Conservation (phyloP, 2,888 invertebrate species). For the Drosophila nigritarsus region DNA sequence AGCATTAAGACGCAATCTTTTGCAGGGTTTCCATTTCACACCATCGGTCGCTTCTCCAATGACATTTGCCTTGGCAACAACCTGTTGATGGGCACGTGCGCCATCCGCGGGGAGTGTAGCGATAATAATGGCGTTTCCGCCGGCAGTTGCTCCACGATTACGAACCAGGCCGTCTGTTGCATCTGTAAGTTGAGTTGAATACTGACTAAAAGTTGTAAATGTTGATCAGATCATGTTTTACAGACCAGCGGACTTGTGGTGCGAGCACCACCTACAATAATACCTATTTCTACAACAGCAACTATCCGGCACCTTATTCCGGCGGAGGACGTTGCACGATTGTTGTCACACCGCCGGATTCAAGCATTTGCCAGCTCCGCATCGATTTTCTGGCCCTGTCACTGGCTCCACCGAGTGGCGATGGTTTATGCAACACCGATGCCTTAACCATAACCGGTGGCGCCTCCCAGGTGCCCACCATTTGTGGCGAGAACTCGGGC, state of each 20-base stretch:
- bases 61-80: slow-evolving; percentile 89
- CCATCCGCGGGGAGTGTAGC: slow-evolving; percentile 90
- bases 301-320: slow-evolving; percentile 89
- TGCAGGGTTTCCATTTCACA: slow-evolving; percentile 89
- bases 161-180: slow-evolving; percentile 92
- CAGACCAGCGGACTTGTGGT: slow-evolving; percentile 91
- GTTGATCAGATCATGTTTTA: neutral
- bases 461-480: slow-evolving; percentile 88
- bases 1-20: neutral
- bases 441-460: slow-evolving; percentile 90
- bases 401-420: slow-evolving; percentile 89
- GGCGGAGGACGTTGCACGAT: slow-evolving; percentile 90
- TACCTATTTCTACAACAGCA: slow-evolving; percentile 93
- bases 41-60: slow-evolving; percentile 92
- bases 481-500: slow-evolving; percentile 93
- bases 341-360: slow-evolving; percentile 89
- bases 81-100: slow-evolving; percentile 90
- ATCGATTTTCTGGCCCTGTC: slow-evolving; percentile 91
- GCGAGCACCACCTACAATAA: slow-evolving; percentile 90
- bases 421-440: slow-evolving; percentile 90
- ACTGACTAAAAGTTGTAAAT: neutral
- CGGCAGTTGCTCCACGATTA: slow-evolving; percentile 89
- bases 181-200: slow-evolving; percentile 88
- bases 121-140: slow-evolving; percentile 90
- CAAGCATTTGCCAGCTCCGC: slow-evolving; percentile 87